Evolutionary conservation across 2,113 vertebrate species (phyloP).

Genomic region (Eptesicus fuscus): DNA sequence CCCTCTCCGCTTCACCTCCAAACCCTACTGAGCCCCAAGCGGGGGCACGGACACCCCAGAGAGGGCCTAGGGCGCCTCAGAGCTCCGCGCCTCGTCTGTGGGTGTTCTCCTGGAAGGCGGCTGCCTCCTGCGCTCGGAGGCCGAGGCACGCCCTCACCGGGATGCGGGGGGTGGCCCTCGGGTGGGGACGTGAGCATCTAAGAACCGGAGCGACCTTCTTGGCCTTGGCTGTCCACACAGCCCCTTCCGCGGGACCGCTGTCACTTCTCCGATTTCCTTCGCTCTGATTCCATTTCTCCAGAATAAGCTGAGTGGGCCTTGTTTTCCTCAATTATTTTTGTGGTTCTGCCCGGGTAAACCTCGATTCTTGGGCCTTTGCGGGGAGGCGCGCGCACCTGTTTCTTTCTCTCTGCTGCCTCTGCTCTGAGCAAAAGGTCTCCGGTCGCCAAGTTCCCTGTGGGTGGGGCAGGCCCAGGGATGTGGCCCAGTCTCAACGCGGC

Average conservation of each 20-base stretch:
- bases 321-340: neutral
- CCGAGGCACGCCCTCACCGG: accelerated
- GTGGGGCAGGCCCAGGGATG: accelerated
- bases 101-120: neutral
- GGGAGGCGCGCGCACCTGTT: neutral
- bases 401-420: neutral
- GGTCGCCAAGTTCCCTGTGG: neutral
- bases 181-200: neutral
- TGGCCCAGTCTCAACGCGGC: neutral
- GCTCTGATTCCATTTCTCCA: neutral
- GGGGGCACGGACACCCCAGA: neutral
- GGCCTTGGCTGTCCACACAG: neutral
- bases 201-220: neutral
- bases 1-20: neutral
- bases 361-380: neutral
- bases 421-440: neutral
- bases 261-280: neutral
- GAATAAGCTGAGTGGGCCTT: neutral
- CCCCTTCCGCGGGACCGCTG: accelerated
- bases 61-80: neutral
- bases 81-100: neutral
- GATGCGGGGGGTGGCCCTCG: neutral
- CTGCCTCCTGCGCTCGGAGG: neutral
- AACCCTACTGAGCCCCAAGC: neutral
- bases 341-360: neutral